Conservation (phyloP, 2,888 invertebrate genomes). For the Hesperia comma region DNA sequence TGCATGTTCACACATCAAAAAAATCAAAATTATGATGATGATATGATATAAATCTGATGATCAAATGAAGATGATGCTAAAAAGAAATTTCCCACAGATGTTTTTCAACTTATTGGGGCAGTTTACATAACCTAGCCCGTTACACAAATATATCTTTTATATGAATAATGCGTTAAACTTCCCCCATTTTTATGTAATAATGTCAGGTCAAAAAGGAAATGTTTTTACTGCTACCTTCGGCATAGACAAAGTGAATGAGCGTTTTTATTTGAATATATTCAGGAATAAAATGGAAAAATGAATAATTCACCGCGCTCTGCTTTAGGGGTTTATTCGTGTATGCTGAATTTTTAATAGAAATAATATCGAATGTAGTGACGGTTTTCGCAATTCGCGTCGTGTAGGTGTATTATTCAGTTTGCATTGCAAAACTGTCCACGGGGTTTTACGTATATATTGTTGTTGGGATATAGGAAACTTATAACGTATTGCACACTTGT, state of each 20-base stretch:
- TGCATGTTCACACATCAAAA: no score
- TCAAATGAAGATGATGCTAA: no score
- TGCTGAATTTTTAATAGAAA: conserved; percentile 8
- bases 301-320: conserved; percentile 28
- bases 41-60: no score
- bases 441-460: no score
- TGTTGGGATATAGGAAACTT: no score
- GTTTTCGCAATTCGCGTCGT: background rate
- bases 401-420: background rate
- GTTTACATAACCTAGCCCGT: background rate
- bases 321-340: conserved; percentile 4
- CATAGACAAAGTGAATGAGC: conserved; percentile 16
- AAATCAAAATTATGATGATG: no score
- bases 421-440: no score
- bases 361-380: conserved; percentile 11
- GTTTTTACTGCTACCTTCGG: conserved; percentile 14
- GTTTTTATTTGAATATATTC: conserved; percentile 35
- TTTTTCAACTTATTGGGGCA: no score
- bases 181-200: conserved; percentile 7
- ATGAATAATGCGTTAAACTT: background rate
- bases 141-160: background rate
- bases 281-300: conserved; percentile 32
- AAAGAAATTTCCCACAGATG: no score
- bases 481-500: no score
- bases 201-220: conserved; percentile 22